A percentile compares a stretch with the other conserved stretches of the same genome.
These are phyloP conservation scores for Synanthedon vespiformis DNA, from an alignment of 2,888 invertebrate species.

Conservation along the genomic window DNA sequence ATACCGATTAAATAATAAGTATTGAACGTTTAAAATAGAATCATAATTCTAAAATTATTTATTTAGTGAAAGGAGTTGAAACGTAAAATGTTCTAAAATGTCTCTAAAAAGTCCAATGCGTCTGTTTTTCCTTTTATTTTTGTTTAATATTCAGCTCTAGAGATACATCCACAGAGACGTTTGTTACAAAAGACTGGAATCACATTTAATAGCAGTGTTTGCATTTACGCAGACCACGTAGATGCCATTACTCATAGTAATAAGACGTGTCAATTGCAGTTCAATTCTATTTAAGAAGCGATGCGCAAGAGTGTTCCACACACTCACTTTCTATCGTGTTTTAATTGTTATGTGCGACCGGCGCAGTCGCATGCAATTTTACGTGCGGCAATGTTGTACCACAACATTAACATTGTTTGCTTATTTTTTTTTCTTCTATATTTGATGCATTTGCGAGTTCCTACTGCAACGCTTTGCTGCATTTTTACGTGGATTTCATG, in stretches of 20 bases:
- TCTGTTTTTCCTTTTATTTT: too few relatives aligned
- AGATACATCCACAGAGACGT: too few relatives aligned
- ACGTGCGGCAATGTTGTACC: constrained; percentile 55
- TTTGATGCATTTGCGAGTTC: neutral
- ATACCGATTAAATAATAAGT: too few relatives aligned
- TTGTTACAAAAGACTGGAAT: too few relatives aligned
- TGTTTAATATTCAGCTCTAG: too few relatives aligned
- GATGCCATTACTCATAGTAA: neutral
- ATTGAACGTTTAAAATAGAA: too few relatives aligned
- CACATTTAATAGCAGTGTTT: neutral
- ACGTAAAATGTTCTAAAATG: too few relatives aligned
- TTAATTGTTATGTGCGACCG: constrained; percentile 63
- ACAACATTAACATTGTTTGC: constrained; percentile 40
- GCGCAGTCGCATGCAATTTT: constrained; percentile 59
- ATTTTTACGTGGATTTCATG: neutral
- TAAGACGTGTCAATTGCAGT: constrained; percentile 11
- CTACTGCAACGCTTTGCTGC: neutral
- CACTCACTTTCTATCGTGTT: constrained; percentile 64
- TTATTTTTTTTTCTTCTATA: constrained; percentile 16
- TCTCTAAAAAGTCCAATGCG: too few relatives aligned
- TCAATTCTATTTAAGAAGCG: constrained; percentile 49
- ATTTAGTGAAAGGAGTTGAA: too few relatives aligned
- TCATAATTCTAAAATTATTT: too few relatives aligned
- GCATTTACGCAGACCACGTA: neutral
- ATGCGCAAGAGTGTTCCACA: constrained; percentile 40